These are phyloP conservation scores for Hydrocynus forskahlii DNA, from an alignment of 2,797 vertebrate genomes.

Conservation along the genomic window DNA sequence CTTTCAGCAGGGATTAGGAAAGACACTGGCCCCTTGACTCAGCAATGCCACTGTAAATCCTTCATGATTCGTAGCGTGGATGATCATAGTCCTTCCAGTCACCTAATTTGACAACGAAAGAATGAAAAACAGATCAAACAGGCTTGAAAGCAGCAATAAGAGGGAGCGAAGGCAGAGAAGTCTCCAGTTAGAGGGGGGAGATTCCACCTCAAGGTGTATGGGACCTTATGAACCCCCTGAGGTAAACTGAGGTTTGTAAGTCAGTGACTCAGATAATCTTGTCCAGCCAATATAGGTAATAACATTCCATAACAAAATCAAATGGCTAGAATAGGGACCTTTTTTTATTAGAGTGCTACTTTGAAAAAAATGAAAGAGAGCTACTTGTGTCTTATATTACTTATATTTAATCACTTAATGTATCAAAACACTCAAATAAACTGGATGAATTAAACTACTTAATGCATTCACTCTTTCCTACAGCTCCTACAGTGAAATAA, in stretches of 20 bases:
- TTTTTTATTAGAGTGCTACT: no score
- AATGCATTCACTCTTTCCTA: no score
- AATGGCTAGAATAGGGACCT: no score
- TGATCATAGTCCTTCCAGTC: constrained; percentile 72
- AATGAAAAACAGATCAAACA: constrained; percentile 21
- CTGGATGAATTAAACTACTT: no score
- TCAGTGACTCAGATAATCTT: neutral
- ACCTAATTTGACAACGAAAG: constrained; percentile 59
- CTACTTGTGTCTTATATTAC: no score
- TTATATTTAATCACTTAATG: no score
- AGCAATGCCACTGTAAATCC: constrained; percentile 73
- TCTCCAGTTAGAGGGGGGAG: neutral
- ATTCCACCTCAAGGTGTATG: neutral
- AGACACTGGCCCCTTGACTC: constrained; percentile 62
- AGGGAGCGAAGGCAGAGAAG: neutral
- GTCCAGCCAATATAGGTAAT: no score
- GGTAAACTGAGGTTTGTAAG: constrained; percentile 1
- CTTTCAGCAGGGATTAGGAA: constrained; percentile 71
- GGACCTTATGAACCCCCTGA: neutral
- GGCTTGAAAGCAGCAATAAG: constrained; percentile 22
- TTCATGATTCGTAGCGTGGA: constrained; percentile 67
- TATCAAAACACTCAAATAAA: no score
- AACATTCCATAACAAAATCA: no score
- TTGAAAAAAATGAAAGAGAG: no score
- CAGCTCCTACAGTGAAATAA: no score